These are phyloP conservation scores for Machaerirhynchus nigripectus DNA, from an alignment of 2,113 vertebrate species.

Conservation along the genomic window DNA sequence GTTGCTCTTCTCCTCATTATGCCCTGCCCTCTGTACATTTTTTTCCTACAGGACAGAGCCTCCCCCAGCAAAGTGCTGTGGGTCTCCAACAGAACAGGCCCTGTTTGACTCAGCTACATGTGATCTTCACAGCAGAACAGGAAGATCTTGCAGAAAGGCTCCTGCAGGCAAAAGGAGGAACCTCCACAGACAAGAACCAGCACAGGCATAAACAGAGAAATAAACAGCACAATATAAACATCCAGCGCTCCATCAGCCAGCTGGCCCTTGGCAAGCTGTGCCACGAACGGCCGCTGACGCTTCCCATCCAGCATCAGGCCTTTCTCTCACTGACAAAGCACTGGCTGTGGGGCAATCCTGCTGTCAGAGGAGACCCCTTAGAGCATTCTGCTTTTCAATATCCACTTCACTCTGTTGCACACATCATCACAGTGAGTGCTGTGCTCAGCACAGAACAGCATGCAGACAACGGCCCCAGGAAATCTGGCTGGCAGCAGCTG, in stretches of 20 bases:
- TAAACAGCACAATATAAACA: background rate
- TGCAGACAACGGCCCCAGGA: fast-evolving
- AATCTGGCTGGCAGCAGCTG: background rate
- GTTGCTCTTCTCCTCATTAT: background rate
- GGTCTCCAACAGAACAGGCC: background rate
- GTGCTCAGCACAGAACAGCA: background rate
- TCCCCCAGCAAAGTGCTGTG: background rate
- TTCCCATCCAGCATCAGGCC: background rate
- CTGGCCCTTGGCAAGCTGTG: fast-evolving
- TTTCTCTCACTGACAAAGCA: background rate
- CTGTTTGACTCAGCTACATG: background rate
- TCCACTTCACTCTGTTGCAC: background rate
- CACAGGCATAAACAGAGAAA: background rate
- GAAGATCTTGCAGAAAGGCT: background rate
- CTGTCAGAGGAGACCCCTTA: background rate
- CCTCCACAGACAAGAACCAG: background rate
- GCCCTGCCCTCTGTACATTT: background rate
- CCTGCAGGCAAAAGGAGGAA: background rate
- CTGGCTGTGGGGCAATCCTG: background rate
- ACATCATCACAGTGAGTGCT: background rate
- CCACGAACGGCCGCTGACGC: fast-evolving
- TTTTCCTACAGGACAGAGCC: background rate
- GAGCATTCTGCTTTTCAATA: background rate
- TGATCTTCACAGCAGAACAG: background rate
- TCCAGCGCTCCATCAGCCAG: background rate